Percentiles rank a stretch among this genome's conserved stretches.
Evolutionary conservation across 2,888 invertebrate genomes (phyloP).

Genomic region (Drosophila sordidula): DNA sequence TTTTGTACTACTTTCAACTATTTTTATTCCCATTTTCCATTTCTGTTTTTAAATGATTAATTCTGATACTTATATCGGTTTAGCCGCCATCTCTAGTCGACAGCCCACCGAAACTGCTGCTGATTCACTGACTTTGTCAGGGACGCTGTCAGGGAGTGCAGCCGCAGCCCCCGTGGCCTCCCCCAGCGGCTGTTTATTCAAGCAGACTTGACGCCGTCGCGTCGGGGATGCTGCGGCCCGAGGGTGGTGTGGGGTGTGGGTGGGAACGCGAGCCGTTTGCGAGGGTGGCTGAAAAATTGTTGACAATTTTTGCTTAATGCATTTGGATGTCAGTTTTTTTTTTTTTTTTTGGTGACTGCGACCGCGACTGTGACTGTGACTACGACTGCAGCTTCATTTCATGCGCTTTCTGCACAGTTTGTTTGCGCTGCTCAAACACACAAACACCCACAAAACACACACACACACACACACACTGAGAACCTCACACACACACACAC

Average conservation of each 20-base stretch:
- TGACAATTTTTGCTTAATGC: slow-evolving; percentile 81
- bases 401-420: slow-evolving; percentile 46
- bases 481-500: slow-evolving; percentile 22
- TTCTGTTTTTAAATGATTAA: neutral
- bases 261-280: slow-evolving; percentile 1
- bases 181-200: slow-evolving; percentile 57
- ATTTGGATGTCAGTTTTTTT: slow-evolving; percentile 68
- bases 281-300: slow-evolving; percentile 72
- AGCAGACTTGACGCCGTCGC: slow-evolving; percentile 73
- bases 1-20: no score
- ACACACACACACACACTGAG: slow-evolving; percentile 8
- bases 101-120: slow-evolving; percentile 9
- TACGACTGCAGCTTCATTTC: slow-evolving; percentile 39
- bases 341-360: slow-evolving; percentile 41
- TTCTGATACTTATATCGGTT: no score
- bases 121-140: slow-evolving; percentile 58
- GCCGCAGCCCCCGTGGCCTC: slow-evolving; percentile 1
- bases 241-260: neutral
- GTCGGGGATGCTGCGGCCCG: slow-evolving; percentile 55
- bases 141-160: neutral
- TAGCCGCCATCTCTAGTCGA: slow-evolving; percentile 38
- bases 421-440: slow-evolving; percentile 62
- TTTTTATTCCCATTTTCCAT: neutral
- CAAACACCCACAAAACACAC: slow-evolving; percentile 16
- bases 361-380: slow-evolving; percentile 25